Evolutionary conservation across 2,113 vertebrate genomes (phyloP).

Genomic region (Pontoporia blainvillei): DNA sequence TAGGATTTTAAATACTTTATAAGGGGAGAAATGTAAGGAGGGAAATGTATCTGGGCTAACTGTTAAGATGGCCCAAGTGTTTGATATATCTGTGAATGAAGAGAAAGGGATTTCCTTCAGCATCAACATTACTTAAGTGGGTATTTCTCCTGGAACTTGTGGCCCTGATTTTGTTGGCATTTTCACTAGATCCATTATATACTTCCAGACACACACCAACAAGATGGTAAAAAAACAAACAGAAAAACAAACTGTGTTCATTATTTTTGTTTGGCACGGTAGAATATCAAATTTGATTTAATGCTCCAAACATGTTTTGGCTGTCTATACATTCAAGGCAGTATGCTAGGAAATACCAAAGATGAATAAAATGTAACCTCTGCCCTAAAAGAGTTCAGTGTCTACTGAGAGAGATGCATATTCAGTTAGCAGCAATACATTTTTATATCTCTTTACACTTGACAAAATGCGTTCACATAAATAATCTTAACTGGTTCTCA

Average conservation of each 20-base stretch:
- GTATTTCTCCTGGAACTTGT: not conserved
- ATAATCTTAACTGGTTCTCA: conserved; percentile 3
- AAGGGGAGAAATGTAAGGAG: not conserved
- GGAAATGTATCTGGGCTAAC: not conserved
- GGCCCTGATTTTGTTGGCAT: conserved; percentile 1
- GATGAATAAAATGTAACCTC: not conserved
- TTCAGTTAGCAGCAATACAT: not conserved
- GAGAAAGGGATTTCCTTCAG: not conserved
- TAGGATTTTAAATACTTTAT: not conserved
- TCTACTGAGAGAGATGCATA: not conserved
- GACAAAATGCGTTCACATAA: not conserved
- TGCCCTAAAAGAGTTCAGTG: not conserved
- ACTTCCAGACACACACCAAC: not conserved
- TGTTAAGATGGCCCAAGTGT: not conserved
- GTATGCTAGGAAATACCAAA: not conserved
- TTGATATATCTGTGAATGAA: not conserved
- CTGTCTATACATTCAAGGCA: not conserved
- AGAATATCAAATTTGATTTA: conserved; percentile 22
- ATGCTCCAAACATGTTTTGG: not conserved
- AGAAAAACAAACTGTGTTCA: not conserved
- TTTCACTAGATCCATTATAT: not conserved
- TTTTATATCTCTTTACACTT: not conserved
- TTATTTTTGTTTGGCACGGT: not conserved
- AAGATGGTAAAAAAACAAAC: not conserved
- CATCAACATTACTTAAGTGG: not conserved